A percentile compares a stretch with the other conserved stretches of the same genome.
Evolutionary conservation across 2,797 vertebrate species (phyloP).

Genomic region (Fratercula arctica): DNA sequence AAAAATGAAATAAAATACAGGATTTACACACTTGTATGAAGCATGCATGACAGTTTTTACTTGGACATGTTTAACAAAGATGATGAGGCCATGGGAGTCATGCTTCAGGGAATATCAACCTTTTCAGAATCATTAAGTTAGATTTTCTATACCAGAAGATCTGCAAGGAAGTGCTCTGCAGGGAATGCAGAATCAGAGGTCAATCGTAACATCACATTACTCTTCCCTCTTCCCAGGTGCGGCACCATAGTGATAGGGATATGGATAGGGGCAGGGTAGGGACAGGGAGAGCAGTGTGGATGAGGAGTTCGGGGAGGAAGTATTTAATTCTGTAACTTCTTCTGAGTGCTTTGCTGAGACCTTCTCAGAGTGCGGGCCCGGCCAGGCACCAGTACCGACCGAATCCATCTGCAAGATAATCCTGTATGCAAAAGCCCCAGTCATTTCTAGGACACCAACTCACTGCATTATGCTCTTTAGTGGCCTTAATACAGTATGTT

Average conservation of each 20-base stretch:
- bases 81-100: not conserved
- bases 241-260: accelerated
- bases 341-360: not conserved
- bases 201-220: not conserved
- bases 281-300: not conserved
- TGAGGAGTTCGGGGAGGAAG: not conserved
- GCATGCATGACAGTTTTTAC: not conserved
- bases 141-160: not conserved
- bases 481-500: not conserved
- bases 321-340: not conserved
- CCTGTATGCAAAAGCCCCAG: not conserved
- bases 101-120: not conserved
- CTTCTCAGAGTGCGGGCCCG: not conserved
- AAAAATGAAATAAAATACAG: not conserved
- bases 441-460: not conserved
- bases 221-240: not conserved
- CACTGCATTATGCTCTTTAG: not conserved
- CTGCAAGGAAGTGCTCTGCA: not conserved
- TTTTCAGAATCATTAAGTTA: not conserved
- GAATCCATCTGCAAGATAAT: not conserved
- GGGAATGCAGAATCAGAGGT: not conserved
- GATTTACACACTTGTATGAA: not conserved
- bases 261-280: not conserved
- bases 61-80: not conserved
- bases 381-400: not conserved